A percentile compares a stretch with the other conserved stretches of the same genome.
phyloP scores from a whole-genome alignment of 1,140 invertebrate species.

The Orius laevigatus region DNA sequence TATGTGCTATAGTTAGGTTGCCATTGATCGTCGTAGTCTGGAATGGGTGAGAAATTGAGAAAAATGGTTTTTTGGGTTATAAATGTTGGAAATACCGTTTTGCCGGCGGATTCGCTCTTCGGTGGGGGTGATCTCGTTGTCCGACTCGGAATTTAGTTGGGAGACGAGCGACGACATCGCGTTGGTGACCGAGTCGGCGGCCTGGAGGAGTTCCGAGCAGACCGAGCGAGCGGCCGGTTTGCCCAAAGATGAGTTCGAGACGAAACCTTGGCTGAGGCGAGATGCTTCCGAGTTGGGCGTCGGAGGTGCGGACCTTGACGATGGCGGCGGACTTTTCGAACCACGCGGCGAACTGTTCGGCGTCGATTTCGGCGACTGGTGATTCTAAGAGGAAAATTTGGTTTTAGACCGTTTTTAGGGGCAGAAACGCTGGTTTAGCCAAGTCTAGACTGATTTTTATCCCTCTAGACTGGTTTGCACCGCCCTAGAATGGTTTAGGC shows the following conservation, averaged over 20 bases:
- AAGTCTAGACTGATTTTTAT: no score
- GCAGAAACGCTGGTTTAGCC: no score
- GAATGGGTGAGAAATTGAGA: no score
- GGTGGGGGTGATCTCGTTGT: constrained; percentile 8
- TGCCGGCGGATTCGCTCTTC: constrained; percentile 6
- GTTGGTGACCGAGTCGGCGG: constrained; percentile 88
- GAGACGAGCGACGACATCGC: constrained; percentile 90
- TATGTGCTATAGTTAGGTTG: no score
- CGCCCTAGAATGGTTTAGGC: no score
- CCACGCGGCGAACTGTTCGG: constrained; percentile 83
- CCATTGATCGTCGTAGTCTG: no score
- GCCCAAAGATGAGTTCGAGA: constrained; percentile 16
- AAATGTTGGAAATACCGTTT: not conserved
- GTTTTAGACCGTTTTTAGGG: no score
- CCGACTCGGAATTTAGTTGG: constrained; percentile 67
- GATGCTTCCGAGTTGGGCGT: constrained; percentile 21
- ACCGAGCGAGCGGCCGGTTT: constrained; percentile 39
- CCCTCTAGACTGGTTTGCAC: no score
- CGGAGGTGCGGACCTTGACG: constrained; percentile 27
- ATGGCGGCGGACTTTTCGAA: constrained; percentile 65
- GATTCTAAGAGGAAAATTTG: constrained; percentile 37
- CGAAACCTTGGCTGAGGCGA: constrained; percentile 2
- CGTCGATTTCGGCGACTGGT: constrained; percentile 75
- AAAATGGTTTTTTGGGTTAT: no score
- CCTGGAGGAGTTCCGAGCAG: constrained; percentile 71